phyloP scores from a whole-genome alignment of 2,113 vertebrate genomes.

The Corapipo altera region DNA sequence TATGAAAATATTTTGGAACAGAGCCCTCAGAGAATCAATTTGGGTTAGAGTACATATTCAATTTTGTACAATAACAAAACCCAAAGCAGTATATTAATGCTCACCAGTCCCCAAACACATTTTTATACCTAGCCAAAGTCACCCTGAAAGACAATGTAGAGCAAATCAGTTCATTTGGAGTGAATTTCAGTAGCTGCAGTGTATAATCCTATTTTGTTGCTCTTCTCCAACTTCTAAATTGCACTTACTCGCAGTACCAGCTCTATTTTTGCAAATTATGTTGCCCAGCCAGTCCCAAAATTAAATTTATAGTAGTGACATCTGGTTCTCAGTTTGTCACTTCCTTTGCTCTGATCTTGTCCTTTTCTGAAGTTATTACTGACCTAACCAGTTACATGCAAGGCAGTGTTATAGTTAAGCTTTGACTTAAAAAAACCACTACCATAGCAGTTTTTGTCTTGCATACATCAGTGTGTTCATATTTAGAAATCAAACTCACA shows the following conservation, averaged over 20 bases:
- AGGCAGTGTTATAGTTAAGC: not conserved
- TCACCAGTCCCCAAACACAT: not conserved
- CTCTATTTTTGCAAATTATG: not conserved
- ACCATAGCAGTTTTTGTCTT: not conserved
- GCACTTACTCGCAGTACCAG: not conserved
- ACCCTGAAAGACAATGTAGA: not conserved
- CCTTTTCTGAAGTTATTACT: not conserved
- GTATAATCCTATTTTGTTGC: not conserved
- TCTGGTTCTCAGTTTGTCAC: not conserved
- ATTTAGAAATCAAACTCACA: not conserved
- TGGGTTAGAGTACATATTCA: not conserved
- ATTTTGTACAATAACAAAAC: conserved; percentile 42
- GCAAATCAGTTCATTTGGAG: not conserved
- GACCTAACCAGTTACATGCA: not conserved
- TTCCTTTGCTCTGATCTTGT: not conserved
- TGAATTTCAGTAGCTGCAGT: not conserved
- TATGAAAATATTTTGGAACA: conserved; percentile 55
- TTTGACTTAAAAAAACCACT: not conserved
- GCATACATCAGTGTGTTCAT: rapidly evolving
- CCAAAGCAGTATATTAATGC: conserved; percentile 10
- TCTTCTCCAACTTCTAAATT: not conserved
- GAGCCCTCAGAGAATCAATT: conserved; percentile 27
- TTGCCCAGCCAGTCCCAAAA: not conserved
- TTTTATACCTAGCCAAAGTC: conserved; percentile 48
- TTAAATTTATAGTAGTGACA: not conserved